phyloP scores from a whole-genome alignment of 2,113 vertebrate species.

The Colossoma macropomum region DNA sequence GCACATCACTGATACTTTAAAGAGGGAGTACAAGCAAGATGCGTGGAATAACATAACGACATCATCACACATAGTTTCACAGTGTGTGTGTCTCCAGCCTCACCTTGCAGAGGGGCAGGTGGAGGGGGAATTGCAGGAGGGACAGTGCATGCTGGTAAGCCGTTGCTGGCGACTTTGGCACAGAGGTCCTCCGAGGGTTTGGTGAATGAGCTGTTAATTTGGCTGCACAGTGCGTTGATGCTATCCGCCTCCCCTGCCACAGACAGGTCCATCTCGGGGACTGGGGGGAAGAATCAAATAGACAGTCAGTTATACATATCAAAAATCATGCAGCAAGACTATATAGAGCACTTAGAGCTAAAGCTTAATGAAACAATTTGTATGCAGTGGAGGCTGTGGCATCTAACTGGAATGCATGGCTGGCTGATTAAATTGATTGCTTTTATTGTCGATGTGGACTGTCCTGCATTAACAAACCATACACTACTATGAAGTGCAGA shows the following conservation, averaged over 20 bases:
- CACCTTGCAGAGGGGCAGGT: constrained; percentile 13
- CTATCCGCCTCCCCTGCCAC: constrained; percentile 77
- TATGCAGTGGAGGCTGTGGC: background rate
- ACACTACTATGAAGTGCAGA: too few species aligned
- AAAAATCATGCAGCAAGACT: background rate
- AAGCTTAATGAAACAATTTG: background rate
- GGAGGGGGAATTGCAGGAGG: constrained; percentile 58
- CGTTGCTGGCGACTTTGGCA: constrained; percentile 66
- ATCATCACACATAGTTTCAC: background rate
- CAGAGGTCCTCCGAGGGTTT: constrained; percentile 79
- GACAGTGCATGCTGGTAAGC: constrained; percentile 63
- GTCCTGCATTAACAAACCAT: background rate
- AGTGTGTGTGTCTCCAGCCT: background rate
- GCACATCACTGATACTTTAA: too few species aligned
- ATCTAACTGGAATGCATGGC: background rate
- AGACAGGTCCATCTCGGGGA: constrained; percentile 81
- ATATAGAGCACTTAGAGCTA: background rate
- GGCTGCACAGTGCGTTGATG: constrained; percentile 85
- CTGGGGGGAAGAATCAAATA: constrained; percentile 54
- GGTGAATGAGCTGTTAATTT: constrained; percentile 85
- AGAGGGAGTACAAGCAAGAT: too few species aligned
- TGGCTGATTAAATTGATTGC: background rate
- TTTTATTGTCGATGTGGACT: background rate
- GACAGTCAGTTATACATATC: constrained; percentile 29
- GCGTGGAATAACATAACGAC: too few species aligned